Percentiles rank a stretch among this genome's conserved stretches.
Conservation (phyloP, 2,888 invertebrate species). For the Tillus elongatus region DNA sequence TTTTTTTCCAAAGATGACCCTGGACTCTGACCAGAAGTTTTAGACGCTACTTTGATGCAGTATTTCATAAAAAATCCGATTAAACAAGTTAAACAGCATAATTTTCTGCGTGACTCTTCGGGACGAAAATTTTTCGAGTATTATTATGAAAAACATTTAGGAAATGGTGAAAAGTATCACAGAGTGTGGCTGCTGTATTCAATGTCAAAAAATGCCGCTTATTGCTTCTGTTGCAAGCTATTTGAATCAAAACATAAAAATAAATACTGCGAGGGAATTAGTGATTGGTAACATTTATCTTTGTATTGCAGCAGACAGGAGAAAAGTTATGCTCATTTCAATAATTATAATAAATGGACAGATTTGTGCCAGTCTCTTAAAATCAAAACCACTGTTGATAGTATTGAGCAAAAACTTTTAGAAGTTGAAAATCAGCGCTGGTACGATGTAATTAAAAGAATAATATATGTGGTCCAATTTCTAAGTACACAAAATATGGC, state of each 20-base stretch:
- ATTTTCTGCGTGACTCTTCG: slow-evolving; percentile 19
- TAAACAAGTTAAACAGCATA: slow-evolving; percentile 19
- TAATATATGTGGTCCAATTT: slow-evolving; percentile 19
- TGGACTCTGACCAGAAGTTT: slow-evolving; percentile 20
- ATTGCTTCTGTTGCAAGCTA: slow-evolving; percentile 17
- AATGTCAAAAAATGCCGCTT: slow-evolving; percentile 14
- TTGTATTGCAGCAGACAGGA: slow-evolving; percentile 15
- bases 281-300: slow-evolving; percentile 19
- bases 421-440: slow-evolving; percentile 18
- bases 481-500: slow-evolving; percentile 16
- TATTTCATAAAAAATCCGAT: slow-evolving; percentile 19
- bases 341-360: slow-evolving; percentile 16
- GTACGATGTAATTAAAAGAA: slow-evolving; percentile 18
- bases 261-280: slow-evolving; percentile 10
- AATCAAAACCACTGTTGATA: slow-evolving; percentile 16
- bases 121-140: slow-evolving; percentile 16
- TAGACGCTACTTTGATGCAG: slow-evolving; percentile 19
- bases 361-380: too few species aligned
- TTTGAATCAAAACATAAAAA: slow-evolving; percentile 15
- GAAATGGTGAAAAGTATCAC: slow-evolving; percentile 17
- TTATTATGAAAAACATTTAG: slow-evolving; percentile 14
- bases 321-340: slow-evolving; percentile 16
- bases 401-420: slow-evolving; percentile 14
- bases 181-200: slow-evolving; percentile 18
- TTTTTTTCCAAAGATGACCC: slow-evolving; percentile 20